phyloP scores from a whole-genome alignment of 2,888 invertebrate species.

The Pyrrhosoma nymphula region DNA sequence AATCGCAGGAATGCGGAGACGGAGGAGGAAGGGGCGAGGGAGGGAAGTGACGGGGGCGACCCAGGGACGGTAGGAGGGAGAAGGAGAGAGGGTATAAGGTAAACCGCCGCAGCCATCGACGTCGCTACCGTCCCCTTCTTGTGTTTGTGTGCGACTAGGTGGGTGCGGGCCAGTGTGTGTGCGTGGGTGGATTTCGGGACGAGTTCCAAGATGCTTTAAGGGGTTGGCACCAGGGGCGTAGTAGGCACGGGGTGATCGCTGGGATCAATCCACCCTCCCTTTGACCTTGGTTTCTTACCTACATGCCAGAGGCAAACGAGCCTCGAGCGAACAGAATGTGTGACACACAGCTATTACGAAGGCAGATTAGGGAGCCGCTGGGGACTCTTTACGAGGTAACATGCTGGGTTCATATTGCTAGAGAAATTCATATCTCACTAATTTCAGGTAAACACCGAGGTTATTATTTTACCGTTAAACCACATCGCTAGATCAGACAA shows the following conservation, averaged over 20 bases:
- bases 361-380: too few species aligned
- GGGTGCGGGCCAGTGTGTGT: not conserved
- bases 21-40: not conserved
- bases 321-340: too few species aligned
- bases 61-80: not conserved
- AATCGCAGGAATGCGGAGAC: not conserved
- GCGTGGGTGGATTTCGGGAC: slow-evolving; percentile 23
- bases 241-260: too few species aligned
- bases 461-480: too few species aligned
- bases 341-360: too few species aligned
- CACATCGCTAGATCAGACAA: too few species aligned
- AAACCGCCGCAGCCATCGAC: slow-evolving; percentile 47
- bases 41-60: not conserved
- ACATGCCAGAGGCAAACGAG: too few species aligned
- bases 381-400: too few species aligned
- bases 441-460: too few species aligned
- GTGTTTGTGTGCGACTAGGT: not conserved
- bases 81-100: not conserved
- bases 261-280: not conserved
- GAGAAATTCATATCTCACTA: too few species aligned
- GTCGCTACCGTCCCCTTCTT: not conserved
- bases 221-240: not conserved
- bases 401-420: too few species aligned
- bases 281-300: not conserved
- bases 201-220: slow-evolving; percentile 39